phyloP scores from a whole-genome alignment of 2,797 vertebrate species.

The Phalloptychus januarius region DNA sequence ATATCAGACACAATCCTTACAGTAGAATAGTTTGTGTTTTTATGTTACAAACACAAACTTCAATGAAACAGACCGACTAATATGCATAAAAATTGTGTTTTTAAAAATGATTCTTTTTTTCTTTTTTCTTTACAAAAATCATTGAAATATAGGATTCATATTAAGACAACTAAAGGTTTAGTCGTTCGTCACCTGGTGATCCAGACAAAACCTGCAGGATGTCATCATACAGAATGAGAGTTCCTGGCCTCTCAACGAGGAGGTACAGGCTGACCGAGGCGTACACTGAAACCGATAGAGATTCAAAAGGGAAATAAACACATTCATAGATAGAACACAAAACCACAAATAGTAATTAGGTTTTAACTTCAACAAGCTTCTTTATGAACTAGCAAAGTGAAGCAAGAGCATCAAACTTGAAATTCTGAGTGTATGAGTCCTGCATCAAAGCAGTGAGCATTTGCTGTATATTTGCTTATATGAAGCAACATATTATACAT shows the following conservation, averaged over 20 bases:
- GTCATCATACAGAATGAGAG: constrained; percentile 95
- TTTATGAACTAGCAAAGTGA: background rate
- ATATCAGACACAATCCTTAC: background rate
- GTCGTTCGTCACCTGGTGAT: constrained; percentile 84
- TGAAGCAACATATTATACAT: background rate
- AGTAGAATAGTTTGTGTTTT: background rate
- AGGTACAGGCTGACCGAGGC: constrained; percentile 94
- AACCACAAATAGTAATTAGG: background rate
- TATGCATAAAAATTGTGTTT: too few species aligned
- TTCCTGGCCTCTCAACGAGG: constrained; percentile 91
- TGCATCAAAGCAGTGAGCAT: background rate
- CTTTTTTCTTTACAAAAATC: background rate
- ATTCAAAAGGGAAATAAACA: background rate
- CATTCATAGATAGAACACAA: background rate
- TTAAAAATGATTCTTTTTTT: too few species aligned
- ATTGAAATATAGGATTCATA: background rate
- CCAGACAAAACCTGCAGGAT: constrained; percentile 93
- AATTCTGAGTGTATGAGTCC: background rate
- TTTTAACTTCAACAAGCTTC: background rate
- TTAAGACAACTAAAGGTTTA: background rate
- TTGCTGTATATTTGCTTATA: background rate
- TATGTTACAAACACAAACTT: too few species aligned
- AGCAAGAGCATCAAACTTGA: background rate
- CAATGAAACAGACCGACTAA: background rate
- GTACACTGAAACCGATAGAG: constrained; percentile 81